These are phyloP conservation scores for Caenorhabditis sp. DNA, from an alignment of 2,888 invertebrate genomes.

Conservation along the genomic window DNA sequence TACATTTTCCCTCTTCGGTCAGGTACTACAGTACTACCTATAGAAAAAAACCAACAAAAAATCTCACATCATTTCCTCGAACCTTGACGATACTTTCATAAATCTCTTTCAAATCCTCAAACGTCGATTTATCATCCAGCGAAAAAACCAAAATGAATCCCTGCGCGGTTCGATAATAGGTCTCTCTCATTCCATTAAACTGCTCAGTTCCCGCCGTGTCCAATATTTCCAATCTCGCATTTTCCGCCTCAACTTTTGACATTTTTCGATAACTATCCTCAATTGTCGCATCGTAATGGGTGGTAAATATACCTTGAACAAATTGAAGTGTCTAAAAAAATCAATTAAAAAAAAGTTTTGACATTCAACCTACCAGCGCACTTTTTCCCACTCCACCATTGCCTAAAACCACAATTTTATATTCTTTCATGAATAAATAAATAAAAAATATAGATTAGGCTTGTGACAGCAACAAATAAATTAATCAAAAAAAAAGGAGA, in stretches of 20 bases:
- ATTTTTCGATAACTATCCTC: conserved; percentile 99
- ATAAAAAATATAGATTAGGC: not conserved
- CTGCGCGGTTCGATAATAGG: conserved; percentile 99
- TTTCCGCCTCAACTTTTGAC: conserved; percentile 97
- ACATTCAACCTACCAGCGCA: conserved; percentile 77
- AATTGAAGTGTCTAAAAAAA: conserved; percentile 83
- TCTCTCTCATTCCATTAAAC: conserved; percentile 99
- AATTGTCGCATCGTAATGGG: conserved; percentile 97
- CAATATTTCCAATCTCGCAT: conserved; percentile 98
- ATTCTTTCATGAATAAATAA: conserved; percentile 87
- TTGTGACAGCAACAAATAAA: not conserved
- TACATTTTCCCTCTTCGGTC: no score
- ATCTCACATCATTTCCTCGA: conserved; percentile 16
- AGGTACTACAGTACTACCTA: no score
- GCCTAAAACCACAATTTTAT: conserved; percentile 98
- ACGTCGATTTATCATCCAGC: conserved; percentile 98
- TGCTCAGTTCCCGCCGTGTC: conserved; percentile 99
- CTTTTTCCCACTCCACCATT: conserved; percentile 99
- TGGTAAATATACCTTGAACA: conserved; percentile 98
- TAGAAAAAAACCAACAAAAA: no score
- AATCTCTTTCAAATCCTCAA: conserved; percentile 92
- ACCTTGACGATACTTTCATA: conserved; percentile 16
- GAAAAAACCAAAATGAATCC: conserved; percentile 98
- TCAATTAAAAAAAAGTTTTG: not conserved
- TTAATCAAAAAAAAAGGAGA: not conserved